These are phyloP conservation scores for Melanotaenia pygmaea DNA, from an alignment of 2,797 vertebrate species.

Conservation along the genomic window DNA sequence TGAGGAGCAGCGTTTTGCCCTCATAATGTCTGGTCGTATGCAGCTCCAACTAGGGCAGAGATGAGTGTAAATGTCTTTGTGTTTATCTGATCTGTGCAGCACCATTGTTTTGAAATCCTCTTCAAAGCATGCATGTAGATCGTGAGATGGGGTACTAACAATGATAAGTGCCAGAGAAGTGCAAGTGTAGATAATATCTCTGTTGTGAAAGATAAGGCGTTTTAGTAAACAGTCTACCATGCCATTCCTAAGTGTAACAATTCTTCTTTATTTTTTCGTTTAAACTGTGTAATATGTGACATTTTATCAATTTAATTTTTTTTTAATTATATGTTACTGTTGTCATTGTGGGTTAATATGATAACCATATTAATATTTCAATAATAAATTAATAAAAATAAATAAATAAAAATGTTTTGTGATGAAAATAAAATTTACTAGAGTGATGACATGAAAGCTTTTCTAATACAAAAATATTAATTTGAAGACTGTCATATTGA, in stretches of 20 bases:
- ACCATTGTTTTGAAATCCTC: slow-evolving; percentile 74
- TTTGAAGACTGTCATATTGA: neutral
- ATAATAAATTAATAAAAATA: neutral
- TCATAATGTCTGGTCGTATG: slow-evolving; percentile 71
- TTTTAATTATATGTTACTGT: neutral
- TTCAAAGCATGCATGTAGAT: slow-evolving; percentile 67
- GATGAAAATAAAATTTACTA: neutral
- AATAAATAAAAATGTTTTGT: neutral
- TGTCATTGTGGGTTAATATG: neutral
- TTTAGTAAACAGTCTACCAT: neutral
- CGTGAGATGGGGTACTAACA: slow-evolving; percentile 60
- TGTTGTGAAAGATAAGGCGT: slow-evolving; percentile 42
- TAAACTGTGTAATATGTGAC: neutral
- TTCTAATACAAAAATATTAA: neutral
- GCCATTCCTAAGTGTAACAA: neutral
- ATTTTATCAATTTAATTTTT: neutral
- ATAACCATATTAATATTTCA: neutral
- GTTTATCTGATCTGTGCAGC: slow-evolving; percentile 70
- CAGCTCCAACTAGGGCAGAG: slow-evolving; percentile 61
- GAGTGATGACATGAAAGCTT: neutral
- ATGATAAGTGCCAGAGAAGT: slow-evolving; percentile 62
- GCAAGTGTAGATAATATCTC: slow-evolving; percentile 35
- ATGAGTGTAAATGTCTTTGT: slow-evolving; percentile 73
- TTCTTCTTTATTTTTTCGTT: neutral
- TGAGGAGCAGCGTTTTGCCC: slow-evolving; percentile 61